phyloP scores from a whole-genome alignment of 2,797 vertebrate species.

The Aselliscus stoliczkanus region DNA sequence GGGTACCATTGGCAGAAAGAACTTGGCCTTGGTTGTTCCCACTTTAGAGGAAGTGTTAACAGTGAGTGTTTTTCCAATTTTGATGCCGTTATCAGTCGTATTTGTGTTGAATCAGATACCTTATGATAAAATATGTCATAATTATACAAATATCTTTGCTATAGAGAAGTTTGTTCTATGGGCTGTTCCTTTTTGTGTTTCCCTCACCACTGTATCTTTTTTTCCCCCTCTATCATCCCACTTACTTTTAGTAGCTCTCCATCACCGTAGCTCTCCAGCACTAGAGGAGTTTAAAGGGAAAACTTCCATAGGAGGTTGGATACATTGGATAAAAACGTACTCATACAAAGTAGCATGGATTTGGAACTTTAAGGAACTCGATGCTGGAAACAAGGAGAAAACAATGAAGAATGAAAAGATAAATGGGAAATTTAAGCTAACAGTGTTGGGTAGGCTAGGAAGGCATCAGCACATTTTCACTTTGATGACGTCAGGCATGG shows the following conservation, averaged over 20 bases:
- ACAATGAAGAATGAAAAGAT: not conserved
- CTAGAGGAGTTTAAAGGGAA: not conserved
- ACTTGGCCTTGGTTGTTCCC: not conserved
- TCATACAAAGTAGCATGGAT: not conserved
- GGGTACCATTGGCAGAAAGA: not conserved
- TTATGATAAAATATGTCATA: not conserved
- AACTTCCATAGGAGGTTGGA: not conserved
- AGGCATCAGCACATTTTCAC: accelerated
- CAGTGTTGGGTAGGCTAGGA: not conserved
- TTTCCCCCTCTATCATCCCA: accelerated
- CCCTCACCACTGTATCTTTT: accelerated
- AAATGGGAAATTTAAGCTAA: not conserved
- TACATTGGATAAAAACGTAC: too few relatives aligned
- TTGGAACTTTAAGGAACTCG: not conserved
- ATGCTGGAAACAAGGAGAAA: not conserved
- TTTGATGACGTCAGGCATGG: not conserved
- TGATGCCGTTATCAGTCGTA: too few relatives aligned
- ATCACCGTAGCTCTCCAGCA: not conserved
- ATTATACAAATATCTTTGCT: not conserved
- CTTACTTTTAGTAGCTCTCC: not conserved
- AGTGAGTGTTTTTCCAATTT: not conserved
- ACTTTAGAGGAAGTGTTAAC: not conserved
- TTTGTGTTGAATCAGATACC: not conserved
- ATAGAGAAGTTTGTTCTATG: not conserved
- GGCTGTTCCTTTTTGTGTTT: not conserved